These are phyloP conservation scores for Lasiommata megera DNA, from an alignment of 2,888 invertebrate species.

Conservation along the genomic window DNA sequence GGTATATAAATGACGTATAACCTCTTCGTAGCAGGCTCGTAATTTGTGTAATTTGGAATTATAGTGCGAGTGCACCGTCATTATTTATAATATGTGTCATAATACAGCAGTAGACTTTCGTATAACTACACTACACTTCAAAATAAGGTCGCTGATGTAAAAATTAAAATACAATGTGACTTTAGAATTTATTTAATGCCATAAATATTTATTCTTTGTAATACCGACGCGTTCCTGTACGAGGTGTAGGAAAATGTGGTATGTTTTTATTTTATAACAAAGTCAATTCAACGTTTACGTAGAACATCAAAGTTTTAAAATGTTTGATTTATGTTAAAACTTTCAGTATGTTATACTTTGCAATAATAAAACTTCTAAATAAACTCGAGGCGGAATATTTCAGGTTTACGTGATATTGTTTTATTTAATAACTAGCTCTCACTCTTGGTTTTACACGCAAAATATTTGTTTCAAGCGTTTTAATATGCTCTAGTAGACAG, in stretches of 20 bases:
- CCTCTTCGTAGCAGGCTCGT: too few relatives aligned
- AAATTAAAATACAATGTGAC: background rate
- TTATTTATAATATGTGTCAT: too few relatives aligned
- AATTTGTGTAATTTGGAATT: too few relatives aligned
- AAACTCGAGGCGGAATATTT: slow-evolving; percentile 3
- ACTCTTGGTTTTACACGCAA: background rate
- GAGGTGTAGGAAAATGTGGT: background rate
- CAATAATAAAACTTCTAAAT: slow-evolving; percentile 7
- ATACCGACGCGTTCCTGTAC: background rate
- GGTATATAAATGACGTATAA: too few relatives aligned
- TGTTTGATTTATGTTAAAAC: slow-evolving; percentile 9
- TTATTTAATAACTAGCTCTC: background rate
- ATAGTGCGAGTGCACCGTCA: too few relatives aligned
- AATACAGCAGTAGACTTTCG: too few relatives aligned
- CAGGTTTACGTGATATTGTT: background rate
- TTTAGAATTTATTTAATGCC: background rate
- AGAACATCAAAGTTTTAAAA: slow-evolving; percentile 1
- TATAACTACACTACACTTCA: too few relatives aligned
- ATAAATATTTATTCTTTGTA: background rate
- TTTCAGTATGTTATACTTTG: background rate
- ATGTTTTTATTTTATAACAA: slow-evolving; percentile 1
- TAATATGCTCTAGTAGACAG: too few relatives aligned
- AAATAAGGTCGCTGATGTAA: too few relatives aligned
- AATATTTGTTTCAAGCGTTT: too few relatives aligned
- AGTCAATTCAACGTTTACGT: slow-evolving; percentile 1